Base-by-base conservation (phyloP, 35 echinoderm and acorn worm genomes). In the Apostichopus californicus region DNA sequence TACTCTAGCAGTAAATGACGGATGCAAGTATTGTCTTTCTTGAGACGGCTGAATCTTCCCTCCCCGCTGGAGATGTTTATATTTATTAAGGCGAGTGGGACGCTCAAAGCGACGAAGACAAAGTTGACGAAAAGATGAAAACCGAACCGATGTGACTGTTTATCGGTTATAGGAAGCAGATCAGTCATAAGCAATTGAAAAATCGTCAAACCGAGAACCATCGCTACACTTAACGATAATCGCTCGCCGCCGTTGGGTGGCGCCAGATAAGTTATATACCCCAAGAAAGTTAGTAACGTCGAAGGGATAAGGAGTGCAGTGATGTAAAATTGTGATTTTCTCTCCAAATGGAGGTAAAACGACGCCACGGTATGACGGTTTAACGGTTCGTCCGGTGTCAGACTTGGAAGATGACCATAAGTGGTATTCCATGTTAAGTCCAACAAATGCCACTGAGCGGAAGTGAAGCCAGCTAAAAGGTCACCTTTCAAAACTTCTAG, bases 151-250 rank as follows among this genome's bases (percentile, higher is more conserved):
- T 79, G 11, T 3, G 90, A 73, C 17, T 9, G 8, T 8, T 91
- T 15, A 8, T 91, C 58, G 5, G 77, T 92, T 24, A 80, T 15
- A 20, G 90, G 90, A 12, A 92, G 58, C 0, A 83, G 46, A 56
- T 83, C 79, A 55, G 57, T 58, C 90, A 92, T 82, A 17, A 92
- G 78, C 1, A 92, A 56, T 77, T 92, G 90, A 52, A 92, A 92
- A 9, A 92, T 78, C 14, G 90, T 92, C 79, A 92, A 53, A 55
- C 77, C 90, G 55, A 92, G 78, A 8, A 92, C 77, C 59, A 92
- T 80, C 1, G 90, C 83, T 5, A 92, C 78, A 9, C n/a, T 80
- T 5, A 92, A 18, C 11, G 90, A 80, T 14, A 92, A 10, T 92
- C 78, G 80, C 83, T 92, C 90, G 15, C 90, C 90, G 17, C 90